Conservation (phyloP, 2,888 invertebrate genomes). For the Iselma pallidipennis region DNA sequence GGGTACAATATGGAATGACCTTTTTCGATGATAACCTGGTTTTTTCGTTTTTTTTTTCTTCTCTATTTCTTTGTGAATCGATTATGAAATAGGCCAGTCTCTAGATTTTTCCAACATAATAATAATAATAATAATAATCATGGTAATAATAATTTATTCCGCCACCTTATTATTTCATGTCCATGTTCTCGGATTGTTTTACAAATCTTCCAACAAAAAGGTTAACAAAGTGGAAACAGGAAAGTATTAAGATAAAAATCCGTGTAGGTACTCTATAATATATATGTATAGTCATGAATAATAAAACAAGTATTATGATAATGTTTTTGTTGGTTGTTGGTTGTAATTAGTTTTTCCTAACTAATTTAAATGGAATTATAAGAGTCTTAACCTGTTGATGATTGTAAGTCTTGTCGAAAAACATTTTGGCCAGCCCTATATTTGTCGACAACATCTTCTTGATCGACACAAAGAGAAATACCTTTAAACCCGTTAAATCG, state of each 20-base stretch:
- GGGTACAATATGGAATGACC: neutral
- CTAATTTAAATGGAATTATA: neutral
- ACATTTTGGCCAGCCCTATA: too few species aligned
- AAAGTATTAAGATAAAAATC: constrained; percentile 7
- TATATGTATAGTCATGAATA: neutral
- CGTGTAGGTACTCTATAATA: too few species aligned
- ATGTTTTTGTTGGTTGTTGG: neutral
- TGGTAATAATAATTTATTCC: neutral
- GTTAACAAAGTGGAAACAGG: constrained; percentile 6
- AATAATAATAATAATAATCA: too few species aligned
- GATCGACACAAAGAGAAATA: too few species aligned
- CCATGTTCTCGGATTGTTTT: neutral
- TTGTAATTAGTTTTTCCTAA: neutral
- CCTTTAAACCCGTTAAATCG: constrained; percentile 42
- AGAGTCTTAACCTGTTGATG: neutral
- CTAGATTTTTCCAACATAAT: too few species aligned
- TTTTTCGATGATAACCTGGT: neutral
- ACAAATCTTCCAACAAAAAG: neutral
- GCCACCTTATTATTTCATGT: neutral
- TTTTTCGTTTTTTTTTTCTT: neutral
- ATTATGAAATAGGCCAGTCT: neutral
- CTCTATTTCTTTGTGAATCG: neutral
- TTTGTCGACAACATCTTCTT: too few species aligned
- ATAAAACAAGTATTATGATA: too few species aligned
- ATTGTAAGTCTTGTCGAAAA: too few species aligned